Evolutionary conservation across 1,140 invertebrate species (phyloP), one percentile per base, ranked within the genome.

Genomic region (Metaphire vulgaris): DNA sequence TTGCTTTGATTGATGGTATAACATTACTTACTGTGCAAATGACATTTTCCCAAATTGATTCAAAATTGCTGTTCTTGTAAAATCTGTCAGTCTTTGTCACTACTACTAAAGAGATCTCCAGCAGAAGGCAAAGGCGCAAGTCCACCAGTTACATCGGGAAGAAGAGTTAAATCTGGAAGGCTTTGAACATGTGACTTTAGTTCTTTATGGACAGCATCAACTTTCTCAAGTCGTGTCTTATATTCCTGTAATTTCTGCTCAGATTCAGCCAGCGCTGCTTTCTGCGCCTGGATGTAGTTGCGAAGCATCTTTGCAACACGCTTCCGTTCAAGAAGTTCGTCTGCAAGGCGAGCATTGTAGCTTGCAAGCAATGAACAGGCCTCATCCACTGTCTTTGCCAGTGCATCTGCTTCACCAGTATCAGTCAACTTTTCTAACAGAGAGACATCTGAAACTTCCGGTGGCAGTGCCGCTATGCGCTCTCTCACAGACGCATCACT

Each of bases 141-240:
- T 0, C 93, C 93, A 64, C 92, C 93, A 1, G 92, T 95, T 0
- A 97, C 92, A 81, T 94, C 92, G 0, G 95, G 94, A 77, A 97
- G 86, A 80, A 93, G 90, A 0, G 92, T 94, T 66, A 98, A 88
- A 86, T 98, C 95, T 0, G 95, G 95, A 78, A 98, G 87, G 87
- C 94, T 97, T 74, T 93, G 91, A 80, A 97, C 90, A 86, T 97
- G 95, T 41, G 92, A 93, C 83, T 93, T 92, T 0, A 98, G 90
- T 87, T 97, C 95, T 72, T 92, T 82, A 74, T 92, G 88, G 12
- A 97, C 92, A 69, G 89, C 89, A 82, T 91, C 91, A 1, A 96
- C 91, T 86, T 94, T 95, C 77, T 91, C 89, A 64, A 96, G 88
- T 83, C 96, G 95, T 81, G 92, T 90, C 83, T 90, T 92, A 83